phyloP scores from a whole-genome alignment of 2,113 vertebrate species.

The Otolemur garnettii region DNA sequence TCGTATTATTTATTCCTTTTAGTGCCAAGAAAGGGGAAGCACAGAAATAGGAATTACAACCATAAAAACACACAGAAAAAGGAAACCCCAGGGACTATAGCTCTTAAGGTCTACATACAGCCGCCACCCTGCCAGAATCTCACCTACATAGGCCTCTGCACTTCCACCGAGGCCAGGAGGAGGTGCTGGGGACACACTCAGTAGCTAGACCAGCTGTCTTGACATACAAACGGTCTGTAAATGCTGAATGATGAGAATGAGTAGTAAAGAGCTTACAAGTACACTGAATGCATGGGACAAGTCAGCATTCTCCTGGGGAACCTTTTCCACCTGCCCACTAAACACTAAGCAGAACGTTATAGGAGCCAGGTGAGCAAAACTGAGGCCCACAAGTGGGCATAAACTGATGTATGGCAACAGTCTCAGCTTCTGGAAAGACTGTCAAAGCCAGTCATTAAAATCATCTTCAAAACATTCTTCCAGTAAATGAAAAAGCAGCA shows the following conservation, averaged over 20 bases:
- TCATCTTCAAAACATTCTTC: conserved; percentile 52
- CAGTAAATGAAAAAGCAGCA: conserved; percentile 65
- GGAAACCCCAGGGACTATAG: neutral
- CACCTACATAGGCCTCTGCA: neutral
- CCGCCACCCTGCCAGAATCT: neutral
- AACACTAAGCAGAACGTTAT: neutral
- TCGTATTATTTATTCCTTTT: conserved; percentile 41
- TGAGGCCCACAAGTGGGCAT: neutral
- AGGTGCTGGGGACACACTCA: neutral
- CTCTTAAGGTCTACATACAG: neutral
- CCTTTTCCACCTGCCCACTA: neutral
- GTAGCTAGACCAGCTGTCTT: neutral
- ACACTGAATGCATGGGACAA: neutral
- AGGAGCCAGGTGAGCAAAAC: conserved; percentile 15
- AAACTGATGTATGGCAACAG: conserved; percentile 34
- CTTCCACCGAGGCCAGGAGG: neutral
- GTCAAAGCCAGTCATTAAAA: conserved; percentile 55
- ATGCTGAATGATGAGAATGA: neutral
- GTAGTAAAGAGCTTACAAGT: neutral
- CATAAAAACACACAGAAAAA: neutral
- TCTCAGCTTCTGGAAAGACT: conserved; percentile 51
- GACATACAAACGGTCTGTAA: neutral
- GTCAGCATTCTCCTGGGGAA: neutral
- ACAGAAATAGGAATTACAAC: neutral
- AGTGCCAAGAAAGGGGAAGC: neutral